These are phyloP conservation scores for Aphelenchoides fujianensis DNA, from an alignment of 1,140 invertebrate species.

Conservation along the genomic window DNA sequence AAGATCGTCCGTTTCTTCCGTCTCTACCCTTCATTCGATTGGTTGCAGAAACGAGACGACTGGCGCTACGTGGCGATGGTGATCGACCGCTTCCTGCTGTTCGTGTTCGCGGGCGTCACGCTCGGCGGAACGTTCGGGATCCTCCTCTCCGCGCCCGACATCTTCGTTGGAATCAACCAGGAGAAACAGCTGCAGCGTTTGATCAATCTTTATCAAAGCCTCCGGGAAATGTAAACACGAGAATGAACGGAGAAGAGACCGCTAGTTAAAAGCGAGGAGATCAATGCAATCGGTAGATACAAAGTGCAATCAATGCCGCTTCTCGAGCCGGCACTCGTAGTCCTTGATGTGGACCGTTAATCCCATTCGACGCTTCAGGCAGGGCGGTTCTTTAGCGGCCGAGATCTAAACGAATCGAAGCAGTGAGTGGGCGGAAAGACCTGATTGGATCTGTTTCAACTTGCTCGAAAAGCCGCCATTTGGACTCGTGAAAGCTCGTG, in stretches of 20 bases:
- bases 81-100: slow-evolving; percentile 90
- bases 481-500: too few relatives aligned
- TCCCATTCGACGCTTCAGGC: neutral
- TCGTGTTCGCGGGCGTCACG: slow-evolving; percentile 92
- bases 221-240: slow-evolving; percentile 10
- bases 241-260: too few relatives aligned
- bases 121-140: slow-evolving; percentile 86
- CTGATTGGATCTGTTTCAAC: too few relatives aligned
- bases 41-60: slow-evolving; percentile 41
- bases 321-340: neutral
- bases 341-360: neutral
- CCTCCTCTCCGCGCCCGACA: slow-evolving; percentile 92
- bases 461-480: too few relatives aligned
- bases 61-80: slow-evolving; percentile 78
- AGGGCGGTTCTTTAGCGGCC: neutral
- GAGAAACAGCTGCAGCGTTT: slow-evolving; percentile 67
- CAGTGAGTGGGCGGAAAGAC: too few relatives aligned
- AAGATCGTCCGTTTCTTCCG: slow-evolving; percentile 31
- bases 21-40: slow-evolving; percentile 15
- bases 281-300: too few relatives aligned
- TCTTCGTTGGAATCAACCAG: slow-evolving; percentile 95
- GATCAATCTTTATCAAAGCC: slow-evolving; percentile 33
- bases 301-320: too few relatives aligned
- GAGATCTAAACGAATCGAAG: neutral
- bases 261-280: too few relatives aligned